Base-by-base conservation (phyloP, 2,113 vertebrate species). In the Lagopus muta region DNA sequence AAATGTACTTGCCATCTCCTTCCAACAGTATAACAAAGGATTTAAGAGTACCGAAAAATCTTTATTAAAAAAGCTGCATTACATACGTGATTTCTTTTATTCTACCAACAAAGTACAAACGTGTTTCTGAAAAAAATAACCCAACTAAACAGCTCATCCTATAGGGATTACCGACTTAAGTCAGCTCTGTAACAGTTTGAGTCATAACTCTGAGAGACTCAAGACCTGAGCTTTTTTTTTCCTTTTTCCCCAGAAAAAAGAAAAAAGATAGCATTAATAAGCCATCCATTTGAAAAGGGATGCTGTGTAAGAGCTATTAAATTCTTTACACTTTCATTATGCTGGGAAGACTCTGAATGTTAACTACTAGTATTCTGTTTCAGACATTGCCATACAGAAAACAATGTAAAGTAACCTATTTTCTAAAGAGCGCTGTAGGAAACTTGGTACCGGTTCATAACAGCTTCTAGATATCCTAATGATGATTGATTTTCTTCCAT, bases 381-480 rank as follows among this genome's bases (percentile, higher is more conserved):
- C 67, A 79, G 32, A 72, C 20, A 36, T 32, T 64, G 27, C 27
- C 30, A 19, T 52, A 52, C 28, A 40, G 36, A 48, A 69, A 27
- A 1, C 17, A 42, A 6, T 0, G 2, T n/a, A 25, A 91, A 43
- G 60, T 0, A 73, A 47, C 11, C 6, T 50, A 3, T 58, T 84
- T 34, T 65, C 17, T 80, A 48, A 43, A 55, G 48, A 54, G 13
- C 24, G 2, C 20, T 48, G 40, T 1, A 74, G 61, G 87, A 67
- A 72, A 78, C 48, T 57, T 30, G 24, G n/a, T 30, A 11, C 25
- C 54, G 5, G n/a, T 16, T 45, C 60, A 48, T 10, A 11, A 86
- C n/a, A 88, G 43, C 82, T 69, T 89, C 40, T 78, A 82, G 36
- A 82, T 36, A 40, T 0, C 27, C 10, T 58, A 1, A 57, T 50